Evolutionary conservation across 2,797 vertebrate genomes (phyloP), one percentile per base, ranked within the genome.

Genomic region (Distichodus sexfasciatus): DNA sequence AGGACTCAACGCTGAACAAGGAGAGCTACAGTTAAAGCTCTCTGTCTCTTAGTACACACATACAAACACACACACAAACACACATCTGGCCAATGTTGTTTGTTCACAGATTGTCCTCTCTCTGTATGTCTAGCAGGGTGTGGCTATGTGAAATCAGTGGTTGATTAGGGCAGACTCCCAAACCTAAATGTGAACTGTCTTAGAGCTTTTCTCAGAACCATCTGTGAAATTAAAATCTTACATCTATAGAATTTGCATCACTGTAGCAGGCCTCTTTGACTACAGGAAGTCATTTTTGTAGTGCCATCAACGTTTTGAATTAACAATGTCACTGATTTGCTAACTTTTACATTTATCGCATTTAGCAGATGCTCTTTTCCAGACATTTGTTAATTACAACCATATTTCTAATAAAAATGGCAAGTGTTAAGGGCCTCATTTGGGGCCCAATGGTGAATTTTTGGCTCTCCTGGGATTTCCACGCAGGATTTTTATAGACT

Each of bases 1-100:
- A 31, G 64, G 82, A 73, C 81, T 83, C 82, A 76, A 76, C 53
- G 54, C 79, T 79, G 76, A 72, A n/a, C 80, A 79, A 84, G 75
- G 61, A 53, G 44, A 80, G 67, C 74, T 66, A 64, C 76, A 73
- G 72, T 76, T 74, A 82, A 80, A 21, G 66, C 62, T 71, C 69
- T 71, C 58, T 65, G 40, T 67, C 35, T 33, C 59, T 69, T 63
- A 72, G 4, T 40, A 50, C 63, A 21, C 68, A 59, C 71, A 29
- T 46, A 44, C 54, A 66, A 47, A 58, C 54, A 54, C 28, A 48
- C 17, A 46, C 41, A 40, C 15, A 36, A 36, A n/a, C 44, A 63
- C 66, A 74, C 51, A 41, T n/a, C 68, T 57, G 53, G 59, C 48
- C 53, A 71, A 73, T 59, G 62, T 69, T 71, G 54, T 31, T 72